Percentiles rank a stretch among this genome's conserved stretches.
phyloP scores from a whole-genome alignment of 2,797 vertebrate species.

The Kryptopterus vitreolus region DNA sequence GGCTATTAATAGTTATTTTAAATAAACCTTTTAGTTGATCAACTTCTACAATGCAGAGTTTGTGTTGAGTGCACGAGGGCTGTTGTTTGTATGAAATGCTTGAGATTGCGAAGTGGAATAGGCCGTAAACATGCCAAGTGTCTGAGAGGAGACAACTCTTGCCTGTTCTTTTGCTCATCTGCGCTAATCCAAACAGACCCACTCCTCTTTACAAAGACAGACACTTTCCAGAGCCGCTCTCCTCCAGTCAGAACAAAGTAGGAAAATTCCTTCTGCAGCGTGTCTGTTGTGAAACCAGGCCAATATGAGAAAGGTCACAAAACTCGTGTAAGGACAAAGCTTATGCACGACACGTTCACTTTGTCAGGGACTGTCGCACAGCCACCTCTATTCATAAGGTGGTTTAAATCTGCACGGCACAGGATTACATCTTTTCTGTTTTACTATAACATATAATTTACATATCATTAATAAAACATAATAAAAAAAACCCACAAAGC shows the following conservation, averaged over 20 bases:
- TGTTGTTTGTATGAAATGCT: conserved; percentile 36
- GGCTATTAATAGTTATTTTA: neutral
- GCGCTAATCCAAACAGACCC: conserved; percentile 52
- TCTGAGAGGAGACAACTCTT: conserved; percentile 43
- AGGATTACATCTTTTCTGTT: neutral
- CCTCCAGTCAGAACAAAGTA: conserved; percentile 41
- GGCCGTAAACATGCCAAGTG: conserved; percentile 42
- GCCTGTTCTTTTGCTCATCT: conserved; percentile 47
- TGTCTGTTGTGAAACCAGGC: conserved; percentile 33
- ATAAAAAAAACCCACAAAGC: neutral
- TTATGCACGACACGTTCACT: conserved; percentile 33
- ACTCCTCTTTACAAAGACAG: conserved; percentile 45
- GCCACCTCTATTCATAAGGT: neutral
- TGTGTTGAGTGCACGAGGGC: conserved; percentile 3
- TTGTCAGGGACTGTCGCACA: conserved; percentile 1
- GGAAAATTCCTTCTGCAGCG: conserved; percentile 30
- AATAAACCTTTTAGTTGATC: conserved; percentile 25
- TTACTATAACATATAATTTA: neutral
- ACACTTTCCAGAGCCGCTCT: conserved; percentile 47
- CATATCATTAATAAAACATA: neutral
- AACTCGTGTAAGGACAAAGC: conserved; percentile 34
- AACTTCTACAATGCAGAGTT: conserved; percentile 23
- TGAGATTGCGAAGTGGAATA: conserved; percentile 33
- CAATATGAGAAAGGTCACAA: conserved; percentile 46
- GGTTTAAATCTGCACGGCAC: neutral